Evolutionary conservation across 2,888 invertebrate species (phyloP), one percentile per base, ranked within the genome.

Genomic region (Eupithecia exiguata): DNA sequence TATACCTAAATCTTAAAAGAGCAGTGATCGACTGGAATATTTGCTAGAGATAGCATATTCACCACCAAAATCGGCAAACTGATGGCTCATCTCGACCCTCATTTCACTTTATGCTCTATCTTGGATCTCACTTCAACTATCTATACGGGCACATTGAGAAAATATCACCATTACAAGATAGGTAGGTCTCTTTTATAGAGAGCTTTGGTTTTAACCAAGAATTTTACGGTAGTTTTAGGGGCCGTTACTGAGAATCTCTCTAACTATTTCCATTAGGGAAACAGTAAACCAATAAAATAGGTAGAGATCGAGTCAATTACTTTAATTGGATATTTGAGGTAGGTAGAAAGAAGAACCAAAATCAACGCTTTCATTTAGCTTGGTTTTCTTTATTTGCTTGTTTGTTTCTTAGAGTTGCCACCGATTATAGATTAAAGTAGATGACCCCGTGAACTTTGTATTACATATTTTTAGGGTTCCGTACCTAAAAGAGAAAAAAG

Each of bases 11-110:
- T 75, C 76, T 75, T 71, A 73, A 75, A 77, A 79, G 76, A 77
- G 73, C 79, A 40, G 76, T 79, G 80, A 72, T 77, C 76, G 69
- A 76, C 76, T 72, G 74, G 61, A 70, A 77, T 77, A 81, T 79
- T 80, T 76, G 74, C 74, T 69, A 75, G 75, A 77, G 77, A 80
- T 80, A 80, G 80, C 79, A 81, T 82, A 82, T 81, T 81, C 75
- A 75, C 77, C 77, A 75, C 79, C 79, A 74, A 81, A 80, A 82
- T 81, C 78, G 76, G 74, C 69, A 68, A 76, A 74, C 71, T 75
- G 77, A 82, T 81, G 77, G 81, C 69, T 80, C 76, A 82, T 82
- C 79, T 77, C 61, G 71, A 80, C 81, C 81, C 76, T 80, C 79
- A 75, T 81, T 79, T 76, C 78, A 80, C 77, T 81, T 81, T 82